A percentile compares a stretch with the other conserved stretches of the same genome.
Evolutionary conservation across 2,113 vertebrate species (phyloP).

Genomic region (Dipodomys spectabilis): DNA sequence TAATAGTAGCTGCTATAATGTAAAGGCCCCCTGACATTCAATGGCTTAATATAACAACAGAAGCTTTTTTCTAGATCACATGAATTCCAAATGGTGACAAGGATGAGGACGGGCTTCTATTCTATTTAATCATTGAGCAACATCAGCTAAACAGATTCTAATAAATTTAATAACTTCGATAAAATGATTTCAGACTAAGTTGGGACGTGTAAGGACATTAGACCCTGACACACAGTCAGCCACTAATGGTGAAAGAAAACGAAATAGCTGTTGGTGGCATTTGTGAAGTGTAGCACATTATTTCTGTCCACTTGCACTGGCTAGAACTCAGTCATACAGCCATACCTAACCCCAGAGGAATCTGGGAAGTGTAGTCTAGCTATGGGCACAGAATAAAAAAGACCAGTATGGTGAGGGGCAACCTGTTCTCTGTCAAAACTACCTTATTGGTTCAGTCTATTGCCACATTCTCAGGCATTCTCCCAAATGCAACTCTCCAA

Average conservation of each 20-base stretch:
- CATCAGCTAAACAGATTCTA: not conserved
- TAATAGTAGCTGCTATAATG: not conserved
- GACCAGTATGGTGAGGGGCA: not conserved
- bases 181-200: not conserved
- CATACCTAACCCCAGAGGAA: not conserved
- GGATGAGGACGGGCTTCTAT: not conserved
- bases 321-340: not conserved
- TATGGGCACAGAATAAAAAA: conserved; percentile 16
- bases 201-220: not conserved
- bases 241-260: not conserved
- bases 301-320: not conserved
- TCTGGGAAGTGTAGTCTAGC: not conserved
- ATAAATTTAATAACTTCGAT: not conserved
- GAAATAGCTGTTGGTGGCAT: not conserved
- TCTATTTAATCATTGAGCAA: not conserved
- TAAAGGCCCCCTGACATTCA: not conserved
- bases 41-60: not conserved
- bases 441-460: not conserved
- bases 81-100: not conserved
- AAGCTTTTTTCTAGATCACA: not conserved
- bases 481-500: not conserved
- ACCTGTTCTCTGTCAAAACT: not conserved
- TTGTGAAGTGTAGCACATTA: not conserved
- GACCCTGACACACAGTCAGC: not conserved
- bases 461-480: not conserved